Evolutionary conservation across 2,888 invertebrate species (phyloP), one percentile per base, ranked within the genome.

Genomic region (Idaea straminata): DNA sequence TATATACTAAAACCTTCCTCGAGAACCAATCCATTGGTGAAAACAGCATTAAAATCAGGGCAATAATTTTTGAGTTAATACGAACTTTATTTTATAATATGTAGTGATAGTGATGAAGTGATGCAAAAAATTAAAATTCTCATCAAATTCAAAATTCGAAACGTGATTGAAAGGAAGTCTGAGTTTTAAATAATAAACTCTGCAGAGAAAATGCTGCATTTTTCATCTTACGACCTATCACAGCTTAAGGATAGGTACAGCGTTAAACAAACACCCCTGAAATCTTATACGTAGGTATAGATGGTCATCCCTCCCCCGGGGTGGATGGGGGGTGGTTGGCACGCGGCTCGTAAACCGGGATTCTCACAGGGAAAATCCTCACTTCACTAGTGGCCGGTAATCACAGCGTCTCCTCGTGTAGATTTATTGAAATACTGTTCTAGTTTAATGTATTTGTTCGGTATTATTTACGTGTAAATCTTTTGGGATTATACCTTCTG

Each of bases 331-430:
- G 75, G 68, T 66, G 67, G 71, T 76, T 74, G 83, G 83, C 75
- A 78, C 74, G 82, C 80, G 82, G 86, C 80, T 89, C 89, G 86
- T 89, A 89, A 90, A 90, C 84, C 83, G 84, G 88, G 88, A 89
- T 87, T 90, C 89, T 82, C 82, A 71, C 76, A 74, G 83, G 78
- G 83, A 85, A 89, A 89, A 90, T 89, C 89, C 89, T 83, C 88
- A 89, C 88, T 87, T 88, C 89, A 87, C 87, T 85, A 86, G 82
- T 83, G 83, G 83, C 77, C 85, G 82, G 84, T 90, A 90, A 90
- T 90, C 90, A 90, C 83, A 78, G 77, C 83, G 78, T 78, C 79
- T 74, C 74, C 75, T 76, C 77, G 81, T 81, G 81, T 79, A 82
- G 85, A 85, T 85, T 85, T 85, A 83, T 83, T 82, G 83, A 84